Evolutionary conservation across 2,797 vertebrate species (phyloP).

Genomic region (Labroides dimidiatus): DNA sequence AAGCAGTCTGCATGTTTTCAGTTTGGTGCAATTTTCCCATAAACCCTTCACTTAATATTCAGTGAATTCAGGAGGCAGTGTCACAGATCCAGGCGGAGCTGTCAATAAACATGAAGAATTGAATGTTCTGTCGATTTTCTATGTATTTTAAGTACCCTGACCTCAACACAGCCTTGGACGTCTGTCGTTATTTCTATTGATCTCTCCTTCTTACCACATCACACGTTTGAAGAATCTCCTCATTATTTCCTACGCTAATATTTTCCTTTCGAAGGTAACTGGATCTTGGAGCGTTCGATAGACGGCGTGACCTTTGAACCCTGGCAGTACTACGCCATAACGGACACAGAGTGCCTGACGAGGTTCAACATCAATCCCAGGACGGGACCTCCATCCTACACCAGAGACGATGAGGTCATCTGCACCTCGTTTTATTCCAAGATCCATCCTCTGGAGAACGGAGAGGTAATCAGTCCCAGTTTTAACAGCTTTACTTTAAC

Average conservation of each 20-base stretch:
- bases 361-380: constrained; percentile 92
- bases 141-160: constrained; percentile 64
- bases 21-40: constrained; percentile 12
- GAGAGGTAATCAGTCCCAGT: constrained; percentile 87
- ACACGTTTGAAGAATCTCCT: constrained; percentile 34
- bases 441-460: constrained; percentile 96
- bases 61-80: constrained; percentile 16
- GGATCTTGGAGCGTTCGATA: constrained; percentile 94
- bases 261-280: constrained; percentile 85
- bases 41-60: constrained; percentile 4
- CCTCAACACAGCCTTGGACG: constrained; percentile 28
- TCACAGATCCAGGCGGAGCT: neutral
- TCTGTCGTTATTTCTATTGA: constrained; percentile 53
- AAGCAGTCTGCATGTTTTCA: neutral
- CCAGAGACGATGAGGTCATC: constrained; percentile 94
- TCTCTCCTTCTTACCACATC: constrained; percentile 14
- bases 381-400: constrained; percentile 90
- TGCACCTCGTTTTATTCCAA: constrained; percentile 98
- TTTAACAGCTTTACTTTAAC: too few species aligned
- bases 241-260: constrained; percentile 16
- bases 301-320: constrained; percentile 89
- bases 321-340: constrained; percentile 97
- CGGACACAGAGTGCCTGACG: constrained; percentile 93
- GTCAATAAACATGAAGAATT: constrained; percentile 15
- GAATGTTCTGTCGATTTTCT: constrained; percentile 62